These are phyloP conservation scores for Heliconius melpomene DNA, from an alignment of 1,140 invertebrate genomes.

Conservation along the genomic window DNA sequence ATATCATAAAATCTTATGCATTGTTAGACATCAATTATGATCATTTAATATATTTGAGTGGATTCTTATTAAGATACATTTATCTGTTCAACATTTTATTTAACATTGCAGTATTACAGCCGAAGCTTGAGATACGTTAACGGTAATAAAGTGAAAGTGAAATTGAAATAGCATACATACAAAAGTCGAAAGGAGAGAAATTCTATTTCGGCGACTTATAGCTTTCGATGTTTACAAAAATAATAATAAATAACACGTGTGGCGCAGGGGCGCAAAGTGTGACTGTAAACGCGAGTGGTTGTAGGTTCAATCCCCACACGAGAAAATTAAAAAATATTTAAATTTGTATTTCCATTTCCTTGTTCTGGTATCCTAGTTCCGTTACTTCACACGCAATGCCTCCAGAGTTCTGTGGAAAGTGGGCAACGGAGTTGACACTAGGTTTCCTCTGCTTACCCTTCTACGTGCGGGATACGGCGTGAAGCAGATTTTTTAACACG, in stretches of 20 bases:
- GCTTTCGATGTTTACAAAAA: constrained; percentile 1
- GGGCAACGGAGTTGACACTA: too few relatives aligned
- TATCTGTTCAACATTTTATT: neutral
- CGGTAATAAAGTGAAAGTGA: constrained; percentile 32
- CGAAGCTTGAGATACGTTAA: constrained; percentile 22
- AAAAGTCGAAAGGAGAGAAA: constrained; percentile 17
- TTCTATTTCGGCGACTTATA: constrained; percentile 17
- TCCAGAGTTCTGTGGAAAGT: too few relatives aligned
- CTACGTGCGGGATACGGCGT: too few relatives aligned
- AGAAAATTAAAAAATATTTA: too few relatives aligned
- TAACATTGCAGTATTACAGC: neutral
- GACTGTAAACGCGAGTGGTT: too few relatives aligned
- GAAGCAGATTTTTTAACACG: neutral
- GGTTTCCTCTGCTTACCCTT: too few relatives aligned
- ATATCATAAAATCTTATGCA: neutral
- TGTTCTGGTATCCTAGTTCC: too few relatives aligned
- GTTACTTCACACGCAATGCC: too few relatives aligned
- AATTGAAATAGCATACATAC: constrained; percentile 23
- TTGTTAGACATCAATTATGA: neutral
- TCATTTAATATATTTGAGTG: neutral
- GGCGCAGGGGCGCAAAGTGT: too few relatives aligned
- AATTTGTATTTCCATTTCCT: too few relatives aligned
- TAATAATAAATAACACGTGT: neutral
- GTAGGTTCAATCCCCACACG: too few relatives aligned
- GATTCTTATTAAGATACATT: neutral